These are phyloP conservation scores for Sclerodermus sp. DNA, from an alignment of 2,888 invertebrate genomes.

Conservation along the genomic window DNA sequence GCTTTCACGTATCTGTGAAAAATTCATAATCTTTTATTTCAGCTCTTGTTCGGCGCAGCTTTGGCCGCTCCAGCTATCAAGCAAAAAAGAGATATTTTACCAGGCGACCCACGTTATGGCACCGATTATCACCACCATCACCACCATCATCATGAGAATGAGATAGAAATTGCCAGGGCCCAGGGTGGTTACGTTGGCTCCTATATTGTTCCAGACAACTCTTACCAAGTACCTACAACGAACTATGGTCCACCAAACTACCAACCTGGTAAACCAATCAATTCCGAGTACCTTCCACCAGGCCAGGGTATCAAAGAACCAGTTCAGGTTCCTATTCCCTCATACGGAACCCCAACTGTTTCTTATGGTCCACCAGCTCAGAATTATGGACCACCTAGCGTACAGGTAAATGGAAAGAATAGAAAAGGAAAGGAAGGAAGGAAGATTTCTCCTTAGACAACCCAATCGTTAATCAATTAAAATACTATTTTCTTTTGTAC, in stretches of 20 bases:
- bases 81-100: conserved; percentile 41
- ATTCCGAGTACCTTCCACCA: conserved; percentile 12
- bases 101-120: conserved; percentile 49
- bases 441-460: too few species aligned
- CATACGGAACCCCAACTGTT: conserved; percentile 12
- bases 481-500: too few species aligned
- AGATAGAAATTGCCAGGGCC: conserved; percentile 20
- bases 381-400: not conserved
- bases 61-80: conserved; percentile 34
- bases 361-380: conserved; percentile 15
- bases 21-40: conserved; percentile 17
- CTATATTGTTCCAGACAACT: conserved; percentile 1
- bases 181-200: conserved; percentile 22
- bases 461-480: too few species aligned
- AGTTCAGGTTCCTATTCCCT: not conserved
- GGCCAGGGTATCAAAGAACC: not conserved
- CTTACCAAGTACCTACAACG: conserved; percentile 7
- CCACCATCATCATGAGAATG: conserved; percentile 24
- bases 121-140: conserved; percentile 50
- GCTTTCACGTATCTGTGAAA: too few species aligned
- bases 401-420: conserved; percentile 2
- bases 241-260: conserved; percentile 36
- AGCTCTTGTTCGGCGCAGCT: conserved; percentile 45
- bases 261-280: conserved; percentile 19
- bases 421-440: not conserved